phyloP scores from a whole-genome alignment of 1,140 invertebrate genomes.

The Camponotus vicinus region DNA sequence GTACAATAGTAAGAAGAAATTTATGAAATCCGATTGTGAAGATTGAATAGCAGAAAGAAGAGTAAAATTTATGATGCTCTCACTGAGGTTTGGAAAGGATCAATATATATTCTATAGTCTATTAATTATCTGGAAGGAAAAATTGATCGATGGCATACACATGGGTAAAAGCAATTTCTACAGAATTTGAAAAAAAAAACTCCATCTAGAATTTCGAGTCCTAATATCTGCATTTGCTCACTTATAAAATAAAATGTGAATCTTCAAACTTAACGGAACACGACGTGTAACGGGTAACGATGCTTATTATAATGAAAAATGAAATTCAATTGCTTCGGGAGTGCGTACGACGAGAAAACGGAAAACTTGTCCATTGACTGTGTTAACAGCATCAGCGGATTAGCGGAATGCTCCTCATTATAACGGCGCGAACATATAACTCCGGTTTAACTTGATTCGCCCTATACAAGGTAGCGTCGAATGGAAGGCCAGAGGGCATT shows the following conservation, averaged over 20 bases:
- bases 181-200: not conserved
- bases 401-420: slow-evolving; percentile 58
- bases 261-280: not conserved
- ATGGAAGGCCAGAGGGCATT: slow-evolving; percentile 29
- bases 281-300: not conserved
- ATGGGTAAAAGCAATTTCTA: not conserved
- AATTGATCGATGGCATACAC: not conserved
- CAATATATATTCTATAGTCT: not conserved
- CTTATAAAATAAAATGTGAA: slow-evolving; percentile 3
- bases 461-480: slow-evolving; percentile 57
- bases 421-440: slow-evolving; percentile 2
- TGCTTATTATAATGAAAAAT: not conserved
- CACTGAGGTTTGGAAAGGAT: not conserved
- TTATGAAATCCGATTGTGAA: slow-evolving; percentile 8
- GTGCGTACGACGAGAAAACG: slow-evolving; percentile 41
- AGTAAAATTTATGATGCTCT: slow-evolving; percentile 30
- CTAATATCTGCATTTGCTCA: not conserved
- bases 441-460: slow-evolving; percentile 66
- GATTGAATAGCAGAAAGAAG: slow-evolving; percentile 24
- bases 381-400: slow-evolving; percentile 36
- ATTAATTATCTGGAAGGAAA: not conserved
- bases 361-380: slow-evolving; percentile 35
- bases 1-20: slow-evolving; percentile 11
- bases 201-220: not conserved
- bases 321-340: slow-evolving; percentile 14